Evolutionary conservation across 2,113 vertebrate species (phyloP), one percentile per base, ranked within the genome.

Genomic region (Labrus mixtus): DNA sequence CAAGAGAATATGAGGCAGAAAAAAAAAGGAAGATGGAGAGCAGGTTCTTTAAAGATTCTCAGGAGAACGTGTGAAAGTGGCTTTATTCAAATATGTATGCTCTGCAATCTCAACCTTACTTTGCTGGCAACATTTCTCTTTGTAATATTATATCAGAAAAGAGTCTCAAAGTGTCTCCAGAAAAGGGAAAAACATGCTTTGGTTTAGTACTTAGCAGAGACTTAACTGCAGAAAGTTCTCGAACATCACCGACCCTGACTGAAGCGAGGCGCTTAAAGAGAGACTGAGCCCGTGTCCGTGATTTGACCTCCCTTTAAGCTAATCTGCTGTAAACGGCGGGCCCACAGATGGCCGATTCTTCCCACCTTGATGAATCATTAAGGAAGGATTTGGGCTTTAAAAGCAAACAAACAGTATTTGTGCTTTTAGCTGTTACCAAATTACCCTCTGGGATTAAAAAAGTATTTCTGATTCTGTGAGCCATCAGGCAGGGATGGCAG

Each of bases 331-430:
- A 84, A 78, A 79, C 58, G 71, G 23, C 54, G 12, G 10, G 10
- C 59, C 50, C 61, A 77, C 64, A 81, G 62, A 82, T 71, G 78
- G 70, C 53, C 69, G 69, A 61, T 76, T 66, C 78, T 73, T 85
- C 53, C 48, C 33, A 78, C 68, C 41, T 78, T 64, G 41, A 82
- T 88, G 57, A 78, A 79, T 76, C 56, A 72, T 54, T 63, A 85
- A 75, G 19, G 22, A 39, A 68, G 15, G 19, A 17, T 56, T 80
- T 73, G 45, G 54, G 46, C 68, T 79, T 57, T 41, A 37, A 68
- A 67, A 79, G 48, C 59, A 69, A 68, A 79, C 56, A 29, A 25
- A 70, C 19, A 74, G 45, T 54, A 57, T 41, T 61, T 57, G 17
- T 36, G 25, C 53, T 37, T 13, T 53, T 29, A 68, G 65, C 6